Conservation (phyloP, 2,888 invertebrate species). For the Malthinus seriepunctatus region DNA sequence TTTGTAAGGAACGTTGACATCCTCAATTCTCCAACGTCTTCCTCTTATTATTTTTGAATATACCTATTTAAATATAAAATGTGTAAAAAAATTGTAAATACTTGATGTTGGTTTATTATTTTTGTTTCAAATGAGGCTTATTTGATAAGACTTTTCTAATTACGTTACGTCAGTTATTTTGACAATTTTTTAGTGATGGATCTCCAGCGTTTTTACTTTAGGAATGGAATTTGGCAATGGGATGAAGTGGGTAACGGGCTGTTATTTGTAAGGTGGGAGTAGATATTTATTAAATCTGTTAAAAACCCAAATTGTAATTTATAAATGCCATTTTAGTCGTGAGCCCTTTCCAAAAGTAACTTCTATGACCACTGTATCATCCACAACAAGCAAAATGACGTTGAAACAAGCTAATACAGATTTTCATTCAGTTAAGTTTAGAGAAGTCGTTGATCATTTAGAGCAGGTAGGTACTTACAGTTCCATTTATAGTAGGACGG, state of each 20-base stretch:
- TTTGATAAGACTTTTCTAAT: no score
- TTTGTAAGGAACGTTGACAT: no score
- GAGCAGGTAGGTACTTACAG: slow-evolving; percentile 53
- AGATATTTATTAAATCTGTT: background rate
- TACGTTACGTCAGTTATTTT: no score
- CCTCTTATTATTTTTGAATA: no score
- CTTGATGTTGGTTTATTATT: no score
- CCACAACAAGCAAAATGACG: background rate
- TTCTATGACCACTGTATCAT: slow-evolving; percentile 13
- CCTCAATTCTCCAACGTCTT: no score
- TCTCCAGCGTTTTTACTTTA: slow-evolving; percentile 17
- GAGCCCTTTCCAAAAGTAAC: slow-evolving; percentile 17
- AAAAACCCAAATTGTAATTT: background rate
- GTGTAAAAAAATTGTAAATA: no score
- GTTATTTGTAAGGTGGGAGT: slow-evolving; percentile 37
- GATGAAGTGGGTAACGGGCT: slow-evolving; percentile 47
- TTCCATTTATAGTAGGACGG: no score
- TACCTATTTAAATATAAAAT: no score
- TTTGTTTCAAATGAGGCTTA: no score
- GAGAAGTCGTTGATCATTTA: slow-evolving; percentile 59
- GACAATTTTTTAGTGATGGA: no score
- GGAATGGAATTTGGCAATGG: slow-evolving; percentile 60
- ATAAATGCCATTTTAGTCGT: slow-evolving; percentile 22
- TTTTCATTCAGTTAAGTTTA: slow-evolving; percentile 57
- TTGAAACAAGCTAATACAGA: slow-evolving; percentile 27